These are phyloP conservation scores for Argyresthia albistria DNA, from an alignment of 2,888 invertebrate species.

Conservation along the genomic window DNA sequence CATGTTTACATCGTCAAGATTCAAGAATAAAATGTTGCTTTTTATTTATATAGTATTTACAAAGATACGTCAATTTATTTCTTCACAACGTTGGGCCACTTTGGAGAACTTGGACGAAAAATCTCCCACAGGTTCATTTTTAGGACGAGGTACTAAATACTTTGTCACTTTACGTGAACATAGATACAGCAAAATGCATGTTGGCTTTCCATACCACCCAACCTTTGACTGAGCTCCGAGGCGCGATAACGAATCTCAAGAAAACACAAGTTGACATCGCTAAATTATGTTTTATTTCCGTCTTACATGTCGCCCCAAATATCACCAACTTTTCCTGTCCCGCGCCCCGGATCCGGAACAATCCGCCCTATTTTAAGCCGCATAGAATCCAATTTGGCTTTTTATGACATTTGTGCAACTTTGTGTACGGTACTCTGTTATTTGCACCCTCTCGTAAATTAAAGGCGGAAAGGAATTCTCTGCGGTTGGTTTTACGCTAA, in stretches of 20 bases:
- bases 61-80: too few species aligned
- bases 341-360: neutral
- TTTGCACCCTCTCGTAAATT: conserved; percentile 3
- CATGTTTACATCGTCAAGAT: too few species aligned
- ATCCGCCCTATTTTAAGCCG: neutral
- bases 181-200: too few species aligned
- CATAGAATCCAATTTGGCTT: neutral
- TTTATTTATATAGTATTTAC: too few species aligned
- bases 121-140: too few species aligned
- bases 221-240: too few species aligned
- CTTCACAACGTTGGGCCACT: too few species aligned
- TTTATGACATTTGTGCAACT: neutral
- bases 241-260: neutral
- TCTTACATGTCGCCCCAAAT: neutral
- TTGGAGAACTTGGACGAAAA: too few species aligned
- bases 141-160: too few species aligned
- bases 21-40: too few species aligned
- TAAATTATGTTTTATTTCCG: conserved; percentile 1
- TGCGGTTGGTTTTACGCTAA: neutral
- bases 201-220: too few species aligned
- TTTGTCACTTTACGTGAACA: too few species aligned
- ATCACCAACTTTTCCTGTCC: neutral
- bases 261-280: neutral
- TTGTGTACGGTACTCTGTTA: neutral
- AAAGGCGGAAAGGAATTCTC: conserved; percentile 1